Conservation (phyloP, 2,797 vertebrate genomes). For the Morelia viridis region DNA sequence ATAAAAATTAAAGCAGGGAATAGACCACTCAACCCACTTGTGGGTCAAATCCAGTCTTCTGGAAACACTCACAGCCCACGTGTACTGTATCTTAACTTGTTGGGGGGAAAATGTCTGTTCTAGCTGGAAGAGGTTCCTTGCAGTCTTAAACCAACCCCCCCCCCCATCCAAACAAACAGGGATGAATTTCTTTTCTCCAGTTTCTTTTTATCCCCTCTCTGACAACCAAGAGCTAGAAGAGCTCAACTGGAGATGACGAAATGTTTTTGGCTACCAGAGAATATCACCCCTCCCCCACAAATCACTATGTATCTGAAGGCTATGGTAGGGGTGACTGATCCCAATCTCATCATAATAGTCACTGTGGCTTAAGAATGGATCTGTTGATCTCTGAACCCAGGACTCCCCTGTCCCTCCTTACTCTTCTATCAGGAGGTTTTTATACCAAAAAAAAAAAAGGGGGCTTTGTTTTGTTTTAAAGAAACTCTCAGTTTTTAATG, state of each 20-base stretch:
- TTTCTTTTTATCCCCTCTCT: background rate
- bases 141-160: background rate
- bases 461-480: too few relatives aligned
- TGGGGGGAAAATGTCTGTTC: background rate
- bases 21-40: background rate
- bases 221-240: background rate
- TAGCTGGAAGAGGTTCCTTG: background rate
- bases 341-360: too few relatives aligned
- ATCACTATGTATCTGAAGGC: too few relatives aligned
- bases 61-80: background rate
- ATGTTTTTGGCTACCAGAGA: background rate
- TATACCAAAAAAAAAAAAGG: too few relatives aligned
- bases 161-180: background rate
- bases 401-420: too few relatives aligned
- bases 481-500: too few relatives aligned
- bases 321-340: too few relatives aligned
- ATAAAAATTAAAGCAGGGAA: background rate
- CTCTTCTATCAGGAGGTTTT: too few relatives aligned
- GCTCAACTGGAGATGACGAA: background rate
- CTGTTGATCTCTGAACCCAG: too few relatives aligned
- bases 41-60: background rate
- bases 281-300: background rate
- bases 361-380: too few relatives aligned
- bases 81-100: background rate
- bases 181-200: background rate